These are phyloP conservation scores for Tenodera sinensis DNA, from an alignment of 2,888 invertebrate genomes.

Conservation along the genomic window DNA sequence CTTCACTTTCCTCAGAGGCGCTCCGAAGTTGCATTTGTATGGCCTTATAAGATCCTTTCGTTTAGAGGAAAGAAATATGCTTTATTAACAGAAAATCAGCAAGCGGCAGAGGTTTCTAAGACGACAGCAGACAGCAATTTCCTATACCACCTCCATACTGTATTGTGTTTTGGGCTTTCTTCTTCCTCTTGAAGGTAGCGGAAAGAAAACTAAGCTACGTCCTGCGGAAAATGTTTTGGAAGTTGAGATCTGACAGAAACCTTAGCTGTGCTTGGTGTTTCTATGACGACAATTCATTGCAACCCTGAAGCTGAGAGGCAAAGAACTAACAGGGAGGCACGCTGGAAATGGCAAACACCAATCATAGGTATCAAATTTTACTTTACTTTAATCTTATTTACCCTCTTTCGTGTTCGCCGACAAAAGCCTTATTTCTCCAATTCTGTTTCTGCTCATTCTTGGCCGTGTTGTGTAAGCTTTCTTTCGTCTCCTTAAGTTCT, in stretches of 20 bases:
- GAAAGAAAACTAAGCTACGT: neutral
- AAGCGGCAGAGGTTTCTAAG: neutral
- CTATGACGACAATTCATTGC: neutral
- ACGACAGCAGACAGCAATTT: neutral
- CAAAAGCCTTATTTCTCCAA: no score
- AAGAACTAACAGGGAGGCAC: neutral
- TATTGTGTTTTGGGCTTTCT: neutral
- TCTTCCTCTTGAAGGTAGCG: neutral
- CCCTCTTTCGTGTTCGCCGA: neutral
- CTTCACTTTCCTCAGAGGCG: neutral
- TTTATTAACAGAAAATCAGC: neutral
- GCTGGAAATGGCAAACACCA: conserved; percentile 6
- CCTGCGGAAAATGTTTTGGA: neutral
- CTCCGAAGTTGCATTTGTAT: neutral
- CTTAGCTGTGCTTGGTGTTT: neutral
- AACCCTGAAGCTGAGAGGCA: neutral
- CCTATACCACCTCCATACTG: neutral
- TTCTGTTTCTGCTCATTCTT: no score
- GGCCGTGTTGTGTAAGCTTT: no score
- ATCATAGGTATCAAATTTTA: neutral
- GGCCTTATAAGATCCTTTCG: neutral
- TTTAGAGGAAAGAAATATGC: neutral
- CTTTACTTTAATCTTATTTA: neutral
- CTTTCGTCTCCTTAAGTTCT: no score
- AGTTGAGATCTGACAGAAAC: neutral